phyloP scores from a whole-genome alignment of 2,888 invertebrate genomes.

The Dryobotodes eremita region DNA sequence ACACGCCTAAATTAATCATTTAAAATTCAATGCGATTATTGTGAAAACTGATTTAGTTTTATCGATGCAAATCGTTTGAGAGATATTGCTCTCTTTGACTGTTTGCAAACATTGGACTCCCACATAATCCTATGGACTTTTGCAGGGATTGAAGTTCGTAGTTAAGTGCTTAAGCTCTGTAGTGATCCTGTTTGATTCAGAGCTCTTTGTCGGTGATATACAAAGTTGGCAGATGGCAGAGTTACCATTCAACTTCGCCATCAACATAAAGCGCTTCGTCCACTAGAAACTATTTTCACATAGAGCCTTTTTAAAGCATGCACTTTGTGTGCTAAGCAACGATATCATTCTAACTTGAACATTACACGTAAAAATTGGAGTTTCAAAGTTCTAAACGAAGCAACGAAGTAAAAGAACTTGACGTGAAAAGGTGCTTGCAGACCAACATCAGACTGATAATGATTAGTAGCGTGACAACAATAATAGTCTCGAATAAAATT shows the following conservation, averaged over 20 bases:
- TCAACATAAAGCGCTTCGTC: conserved; percentile 27
- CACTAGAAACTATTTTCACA: conserved; percentile 13
- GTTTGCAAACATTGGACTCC: conserved; percentile 38
- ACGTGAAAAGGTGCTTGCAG: conserved; percentile 3
- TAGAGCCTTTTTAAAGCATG: neutral
- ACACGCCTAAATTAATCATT: conserved; percentile 49
- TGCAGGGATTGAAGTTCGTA: conserved; percentile 30
- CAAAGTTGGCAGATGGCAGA: conserved; percentile 46
- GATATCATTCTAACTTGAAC: conserved; percentile 11
- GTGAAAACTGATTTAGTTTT: conserved; percentile 14
- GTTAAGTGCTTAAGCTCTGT: conserved; percentile 37
- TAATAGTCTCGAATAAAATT: conserved; percentile 14
- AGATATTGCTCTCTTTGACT: conserved; percentile 16
- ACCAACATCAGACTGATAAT: neutral
- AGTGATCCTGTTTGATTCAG: conserved; percentile 49
- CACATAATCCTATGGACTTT: conserved; percentile 37
- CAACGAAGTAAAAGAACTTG: neutral
- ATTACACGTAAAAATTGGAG: neutral
- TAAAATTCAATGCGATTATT: conserved; percentile 38
- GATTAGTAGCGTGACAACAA: neutral
- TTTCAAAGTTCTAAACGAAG: neutral
- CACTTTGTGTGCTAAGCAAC: neutral
- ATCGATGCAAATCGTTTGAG: conserved; percentile 2
- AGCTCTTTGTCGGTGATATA: conserved; percentile 40
- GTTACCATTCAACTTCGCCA: conserved; percentile 22